Evolutionary conservation across 2,797 vertebrate genomes (phyloP).

Genomic region (Acestrorhynchus altus): DNA sequence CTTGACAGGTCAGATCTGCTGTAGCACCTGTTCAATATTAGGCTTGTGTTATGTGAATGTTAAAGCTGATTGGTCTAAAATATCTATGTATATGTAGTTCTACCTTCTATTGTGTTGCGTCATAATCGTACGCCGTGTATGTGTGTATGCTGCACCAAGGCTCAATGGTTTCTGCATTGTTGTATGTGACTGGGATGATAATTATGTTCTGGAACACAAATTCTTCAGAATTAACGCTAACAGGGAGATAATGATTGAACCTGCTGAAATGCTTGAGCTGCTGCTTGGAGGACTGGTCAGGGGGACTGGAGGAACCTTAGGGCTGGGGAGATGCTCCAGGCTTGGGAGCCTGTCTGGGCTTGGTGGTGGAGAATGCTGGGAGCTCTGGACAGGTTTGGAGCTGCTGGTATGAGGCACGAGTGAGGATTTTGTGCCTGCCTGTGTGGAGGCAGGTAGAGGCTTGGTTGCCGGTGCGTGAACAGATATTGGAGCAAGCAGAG

Average conservation of each 20-base stretch:
- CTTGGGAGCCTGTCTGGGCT: not conserved
- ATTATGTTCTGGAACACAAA: too few relatives aligned
- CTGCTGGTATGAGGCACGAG: not conserved
- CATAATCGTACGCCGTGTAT: too few relatives aligned
- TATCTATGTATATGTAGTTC: too few relatives aligned
- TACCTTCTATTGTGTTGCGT: too few relatives aligned
- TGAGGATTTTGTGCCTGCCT: not conserved
- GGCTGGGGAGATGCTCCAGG: not conserved
- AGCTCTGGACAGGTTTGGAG: slow-evolving; percentile 5
- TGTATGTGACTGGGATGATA: too few relatives aligned
- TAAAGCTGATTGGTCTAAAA: too few relatives aligned
- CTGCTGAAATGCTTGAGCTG: not conserved
- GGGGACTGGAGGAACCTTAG: not conserved
- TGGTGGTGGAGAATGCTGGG: not conserved
- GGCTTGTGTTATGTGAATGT: too few relatives aligned
- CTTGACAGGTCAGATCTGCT: too few relatives aligned
- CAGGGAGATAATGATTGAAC: not conserved
- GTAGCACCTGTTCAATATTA: too few relatives aligned
- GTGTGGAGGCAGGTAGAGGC: not conserved
- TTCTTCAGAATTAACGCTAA: not conserved
- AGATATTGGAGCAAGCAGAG: not conserved
- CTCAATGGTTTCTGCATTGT: too few relatives aligned
- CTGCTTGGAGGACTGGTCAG: slow-evolving; percentile 16
- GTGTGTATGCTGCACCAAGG: too few relatives aligned
- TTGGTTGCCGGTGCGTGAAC: not conserved